Evolutionary conservation across 1,140 invertebrate species (phyloP), one percentile per base, ranked within the genome.

Genomic region (Brachionus rotundiformis): DNA sequence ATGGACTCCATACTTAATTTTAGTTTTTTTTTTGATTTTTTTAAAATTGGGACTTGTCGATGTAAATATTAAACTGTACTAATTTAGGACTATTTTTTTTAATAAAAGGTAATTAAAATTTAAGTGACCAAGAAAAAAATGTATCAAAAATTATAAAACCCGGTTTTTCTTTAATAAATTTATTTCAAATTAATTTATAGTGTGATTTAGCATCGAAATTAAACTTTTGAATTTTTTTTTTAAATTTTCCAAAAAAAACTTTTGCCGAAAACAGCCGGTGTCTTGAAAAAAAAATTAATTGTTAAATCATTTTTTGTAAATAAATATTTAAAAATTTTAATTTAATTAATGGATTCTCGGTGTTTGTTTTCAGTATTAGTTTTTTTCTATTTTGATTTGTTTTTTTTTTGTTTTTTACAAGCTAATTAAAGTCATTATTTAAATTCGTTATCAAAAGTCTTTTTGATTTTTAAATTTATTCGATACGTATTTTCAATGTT

Each of bases 1-100:
- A 1, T 54, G 47, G 47, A 19, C 47, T 54, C n/a, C 47, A 19
- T 54, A 54, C 47, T 54, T 19, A 54, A 54, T 54, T 54, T 54
- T 54, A 54, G 47, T 54, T 54, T 54, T 54, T 54, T 54, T 54
- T 54, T 54, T 7, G 0, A 7, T 16, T 54, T 54, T 54, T 49
- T 49, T 5, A 54, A 19, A 19, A n/a, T n/a, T 16, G 19, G n/a
- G n/a, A 23, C 19, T 54, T 54, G 47, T 54, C 47, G 47, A 54
- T 54, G 47, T 54, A 54, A 54, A 54, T 54, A 54, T 16, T 19
- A 54, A 54, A 54, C 47, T 54, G 47, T 54, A 54, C 47, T 54
- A 54, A 54, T 19, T 54, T 54, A 49, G 47, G 47, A 49, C 19
- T 41, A 19, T 49, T 49, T 49, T 49, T 49, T 49, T 49, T 49